Evolutionary conservation across 1,140 invertebrate genomes (phyloP), one percentile per base, ranked within the genome.

Genomic region (Nilaparvata lugens): DNA sequence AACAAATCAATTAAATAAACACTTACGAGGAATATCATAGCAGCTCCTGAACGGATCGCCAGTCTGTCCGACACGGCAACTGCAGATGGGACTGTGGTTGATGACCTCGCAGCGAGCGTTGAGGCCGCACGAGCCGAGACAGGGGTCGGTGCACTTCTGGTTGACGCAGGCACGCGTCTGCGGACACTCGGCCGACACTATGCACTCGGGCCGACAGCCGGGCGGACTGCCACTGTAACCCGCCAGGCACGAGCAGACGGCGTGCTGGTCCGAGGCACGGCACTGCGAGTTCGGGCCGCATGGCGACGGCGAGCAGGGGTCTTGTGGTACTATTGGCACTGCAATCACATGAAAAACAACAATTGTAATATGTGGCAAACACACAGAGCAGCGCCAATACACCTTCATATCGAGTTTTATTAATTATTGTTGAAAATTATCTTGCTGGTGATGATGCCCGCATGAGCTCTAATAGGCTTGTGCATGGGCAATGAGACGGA

Each of bases 11-110:
- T 31, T 28, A 40, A 61, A 18, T 19, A 53, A 51, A 48, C 42
- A 76, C 78, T 79, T 76, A 84, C 82, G 73, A 71, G 73, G 74
- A 65, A 76, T 69, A 3, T 67, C 69, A 43, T 75, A 78, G 67
- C 91, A 94, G 59, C 83, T 83, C 69, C 82, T 85, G 71, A 91
- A 91, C 35, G 91, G 89, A 82, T 92, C 89, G 45, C 91, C 91
- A 14, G 88, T 91, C 73, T 88, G 86, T 7, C 84, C 85, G 56
- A 84, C 77, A 56, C 83, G 76, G 69, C 91, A 92, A 66, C 85
- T 88, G 66, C 89, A 92, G 51, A 89, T 89, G 11, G 89, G 88
- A 57, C 85, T 89, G 66, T 93, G 90, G 68, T 90, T 90, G 43
- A 90, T 87, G 0, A 91, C 88, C 76, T 90, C 85, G 71, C 90